A percentile compares a stretch with the other conserved stretches of the same genome.
These are phyloP conservation scores for Hemicordylus capensis DNA, from an alignment of 2,113 vertebrate genomes.

Conservation along the genomic window DNA sequence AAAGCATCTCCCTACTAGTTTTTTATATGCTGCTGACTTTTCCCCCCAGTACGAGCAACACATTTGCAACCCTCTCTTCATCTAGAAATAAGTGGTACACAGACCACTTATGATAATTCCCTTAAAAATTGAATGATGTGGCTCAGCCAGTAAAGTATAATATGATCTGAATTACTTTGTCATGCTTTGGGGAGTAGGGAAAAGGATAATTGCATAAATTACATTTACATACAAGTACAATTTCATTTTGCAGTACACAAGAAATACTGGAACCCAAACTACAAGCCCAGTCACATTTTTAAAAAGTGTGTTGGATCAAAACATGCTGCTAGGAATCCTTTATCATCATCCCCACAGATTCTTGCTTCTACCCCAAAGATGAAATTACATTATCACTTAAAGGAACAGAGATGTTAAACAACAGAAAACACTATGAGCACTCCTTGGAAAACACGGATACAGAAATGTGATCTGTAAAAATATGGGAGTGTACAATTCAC, in stretches of 20 bases:
- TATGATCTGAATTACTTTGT: neutral
- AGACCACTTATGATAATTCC: too few species aligned
- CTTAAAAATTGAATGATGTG: too few species aligned
- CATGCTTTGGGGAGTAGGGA: neutral
- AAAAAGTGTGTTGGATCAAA: neutral
- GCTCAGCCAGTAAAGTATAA: neutral
- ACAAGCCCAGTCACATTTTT: neutral
- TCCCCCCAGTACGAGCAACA: neutral
- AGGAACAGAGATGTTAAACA: neutral
- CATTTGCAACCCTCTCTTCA: neutral
- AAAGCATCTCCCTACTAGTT: neutral
- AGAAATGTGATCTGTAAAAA: neutral
- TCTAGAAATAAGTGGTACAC: neutral
- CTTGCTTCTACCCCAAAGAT: neutral
- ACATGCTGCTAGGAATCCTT: neutral
- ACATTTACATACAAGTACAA: neutral
- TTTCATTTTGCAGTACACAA: neutral
- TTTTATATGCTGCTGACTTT: neutral
- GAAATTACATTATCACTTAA: conserved; percentile 1
- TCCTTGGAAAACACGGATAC: neutral
- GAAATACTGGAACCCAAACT: neutral
- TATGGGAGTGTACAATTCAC: neutral
- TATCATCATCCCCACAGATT: neutral
- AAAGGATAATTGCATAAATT: neutral
- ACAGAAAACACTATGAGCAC: neutral